Evolutionary conservation across 2,113 vertebrate species (phyloP).

Genomic region (Rhombomys opimus): DNA sequence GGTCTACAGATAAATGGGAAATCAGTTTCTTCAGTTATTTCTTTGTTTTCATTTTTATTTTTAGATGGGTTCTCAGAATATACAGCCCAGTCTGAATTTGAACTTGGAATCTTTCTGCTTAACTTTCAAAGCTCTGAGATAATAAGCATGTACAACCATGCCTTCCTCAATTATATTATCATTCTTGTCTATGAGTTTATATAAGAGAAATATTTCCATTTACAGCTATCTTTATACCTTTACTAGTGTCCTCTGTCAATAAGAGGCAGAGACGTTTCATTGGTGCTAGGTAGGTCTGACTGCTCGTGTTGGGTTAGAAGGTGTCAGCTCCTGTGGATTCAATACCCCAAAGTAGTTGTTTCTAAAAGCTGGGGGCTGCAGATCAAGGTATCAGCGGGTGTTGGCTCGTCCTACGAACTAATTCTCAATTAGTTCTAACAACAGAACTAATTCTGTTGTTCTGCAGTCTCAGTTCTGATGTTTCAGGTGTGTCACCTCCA

Average conservation of each 20-base stretch:
- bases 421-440: too few species aligned
- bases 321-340: not conserved
- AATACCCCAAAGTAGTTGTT: too few species aligned
- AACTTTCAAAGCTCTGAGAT: not conserved
- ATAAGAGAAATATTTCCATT: not conserved
- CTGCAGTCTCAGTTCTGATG: too few species aligned
- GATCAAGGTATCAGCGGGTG: not conserved
- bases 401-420: too few species aligned
- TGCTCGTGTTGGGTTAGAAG: too few species aligned
- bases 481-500: fast-evolving
- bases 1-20: not conserved
- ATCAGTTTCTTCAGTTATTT: not conserved
- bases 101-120: not conserved
- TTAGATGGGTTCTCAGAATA: not conserved
- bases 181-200: not conserved
- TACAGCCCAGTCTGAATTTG: not conserved
- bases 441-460: too few species aligned
- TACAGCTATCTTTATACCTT: not conserved
- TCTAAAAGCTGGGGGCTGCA: too few species aligned
- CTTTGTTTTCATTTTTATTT: not conserved
- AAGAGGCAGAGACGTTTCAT: not conserved
- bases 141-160: not conserved
- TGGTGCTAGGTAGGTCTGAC: not conserved
- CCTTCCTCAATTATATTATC: not conserved
- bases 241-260: not conserved